Evolutionary conservation across 2,113 vertebrate species (phyloP).

Genomic region (Heliornis fulica): DNA sequence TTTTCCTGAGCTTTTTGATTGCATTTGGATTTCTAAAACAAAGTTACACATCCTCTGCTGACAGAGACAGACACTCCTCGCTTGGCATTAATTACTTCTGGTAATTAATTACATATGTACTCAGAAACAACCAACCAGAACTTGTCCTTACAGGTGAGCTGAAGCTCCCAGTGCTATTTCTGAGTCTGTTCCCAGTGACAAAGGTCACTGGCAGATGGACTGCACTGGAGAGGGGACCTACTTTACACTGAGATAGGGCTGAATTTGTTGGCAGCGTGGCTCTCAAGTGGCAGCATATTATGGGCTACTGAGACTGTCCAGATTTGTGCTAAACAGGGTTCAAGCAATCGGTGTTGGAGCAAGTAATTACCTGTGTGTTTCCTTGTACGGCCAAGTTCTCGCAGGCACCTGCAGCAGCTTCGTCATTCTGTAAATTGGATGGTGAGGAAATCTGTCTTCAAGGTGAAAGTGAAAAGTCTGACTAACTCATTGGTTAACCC

Average conservation of each 20-base stretch:
- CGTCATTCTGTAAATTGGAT: neutral
- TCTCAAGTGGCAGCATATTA: neutral
- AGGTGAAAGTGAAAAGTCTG: neutral
- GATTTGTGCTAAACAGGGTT: neutral
- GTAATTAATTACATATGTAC: neutral
- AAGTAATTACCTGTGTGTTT: neutral
- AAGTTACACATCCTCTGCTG: neutral
- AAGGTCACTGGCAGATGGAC: neutral
- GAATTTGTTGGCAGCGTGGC: neutral
- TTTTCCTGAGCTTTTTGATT: neutral
- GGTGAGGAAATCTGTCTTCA: neutral
- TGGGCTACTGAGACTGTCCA: neutral
- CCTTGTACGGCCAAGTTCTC: neutral
- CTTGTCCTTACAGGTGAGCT: neutral
- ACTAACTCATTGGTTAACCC: neutral
- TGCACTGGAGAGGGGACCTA: neutral
- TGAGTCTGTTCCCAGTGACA: neutral
- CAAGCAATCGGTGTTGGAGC: neutral
- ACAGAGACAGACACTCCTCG: rapidly evolving
- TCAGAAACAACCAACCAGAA: neutral
- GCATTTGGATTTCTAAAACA: neutral
- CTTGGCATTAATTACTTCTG: too few relatives aligned
- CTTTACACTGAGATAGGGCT: neutral
- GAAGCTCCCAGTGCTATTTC: neutral
- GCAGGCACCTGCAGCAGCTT: neutral